Conservation (phyloP, 2,888 invertebrate genomes). For the Prosopocoilus inquinatus region DNA sequence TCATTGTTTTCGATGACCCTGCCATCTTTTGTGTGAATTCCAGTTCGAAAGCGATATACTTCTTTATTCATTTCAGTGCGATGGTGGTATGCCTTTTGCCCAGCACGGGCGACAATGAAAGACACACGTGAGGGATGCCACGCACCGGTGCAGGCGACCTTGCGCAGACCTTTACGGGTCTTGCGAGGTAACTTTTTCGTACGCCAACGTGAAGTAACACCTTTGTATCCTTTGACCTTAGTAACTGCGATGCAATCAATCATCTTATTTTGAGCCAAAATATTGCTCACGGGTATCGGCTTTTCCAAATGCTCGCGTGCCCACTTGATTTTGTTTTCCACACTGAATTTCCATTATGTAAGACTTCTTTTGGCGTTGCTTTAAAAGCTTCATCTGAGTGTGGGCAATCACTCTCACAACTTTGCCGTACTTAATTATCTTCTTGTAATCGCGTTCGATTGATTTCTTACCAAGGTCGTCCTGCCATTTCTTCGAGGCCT, state of each 20-base stretch:
- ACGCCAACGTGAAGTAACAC: slow-evolving; percentile 99
- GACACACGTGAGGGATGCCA: slow-evolving; percentile 99
- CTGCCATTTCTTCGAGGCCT: slow-evolving; percentile 97
- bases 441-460: slow-evolving; percentile 94
- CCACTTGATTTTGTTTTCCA: slow-evolving; percentile 99
- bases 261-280: slow-evolving; percentile 97
- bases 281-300: slow-evolving; percentile 83
- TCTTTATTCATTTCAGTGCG: slow-evolving; percentile 99
- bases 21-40: slow-evolving; percentile 79
- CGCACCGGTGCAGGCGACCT: slow-evolving; percentile 99
- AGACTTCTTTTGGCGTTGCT: slow-evolving; percentile 98
- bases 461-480: slow-evolving; percentile 95
- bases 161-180: slow-evolving; percentile 99
- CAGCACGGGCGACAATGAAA: slow-evolving; percentile 98
- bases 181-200: slow-evolving; percentile 99
- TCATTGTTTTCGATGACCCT: slow-evolving; percentile 96
- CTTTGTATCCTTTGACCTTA: slow-evolving; percentile 99
- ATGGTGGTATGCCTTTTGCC: slow-evolving; percentile 99
- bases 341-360: slow-evolving; percentile 99
- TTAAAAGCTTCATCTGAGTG: slow-evolving; percentile 97
- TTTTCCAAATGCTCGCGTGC: slow-evolving; percentile 95
- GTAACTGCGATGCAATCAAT: slow-evolving; percentile 99
- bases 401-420: slow-evolving; percentile 95
- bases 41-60: slow-evolving; percentile 92
- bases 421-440: slow-evolving; percentile 98